Conservation (phyloP, 2,797 vertebrate species). For the Paratrypauchen microcephalus region DNA sequence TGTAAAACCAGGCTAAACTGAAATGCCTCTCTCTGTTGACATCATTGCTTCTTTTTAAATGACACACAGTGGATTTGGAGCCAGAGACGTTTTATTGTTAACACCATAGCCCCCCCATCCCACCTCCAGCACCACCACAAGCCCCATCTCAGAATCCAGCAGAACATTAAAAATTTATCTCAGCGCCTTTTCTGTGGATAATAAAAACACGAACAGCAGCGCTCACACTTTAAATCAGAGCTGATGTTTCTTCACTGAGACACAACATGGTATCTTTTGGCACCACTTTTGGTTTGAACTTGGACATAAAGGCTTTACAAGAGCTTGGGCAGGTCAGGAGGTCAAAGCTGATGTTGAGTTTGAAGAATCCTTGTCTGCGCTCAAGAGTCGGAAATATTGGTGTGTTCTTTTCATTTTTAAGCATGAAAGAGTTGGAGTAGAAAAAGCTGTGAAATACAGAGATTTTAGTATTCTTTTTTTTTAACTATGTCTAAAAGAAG, state of each 20-base stretch:
- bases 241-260: slow-evolving; percentile 25
- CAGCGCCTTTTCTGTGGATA: slow-evolving; percentile 50
- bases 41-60: slow-evolving; percentile 51
- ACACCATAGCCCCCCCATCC: slow-evolving; percentile 39
- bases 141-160: slow-evolving; percentile 46
- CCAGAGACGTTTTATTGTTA: slow-evolving; percentile 54
- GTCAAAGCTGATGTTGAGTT: slow-evolving; percentile 27
- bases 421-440: neutral
- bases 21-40: slow-evolving; percentile 42
- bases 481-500: no score
- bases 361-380: slow-evolving; percentile 5
- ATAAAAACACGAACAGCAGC: slow-evolving; percentile 51
- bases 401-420: slow-evolving; percentile 24
- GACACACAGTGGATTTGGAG: slow-evolving; percentile 55
- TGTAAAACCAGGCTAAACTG: slow-evolving; percentile 36
- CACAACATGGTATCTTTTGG: neutral
- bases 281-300: slow-evolving; percentile 3
- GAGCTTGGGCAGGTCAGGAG: slow-evolving; percentile 25
- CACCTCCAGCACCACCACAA: slow-evolving; percentile 42
- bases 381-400: neutral
- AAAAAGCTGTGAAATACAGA: neutral
- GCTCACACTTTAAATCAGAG: slow-evolving; percentile 40
- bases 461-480: neutral
- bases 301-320: neutral
- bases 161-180: slow-evolving; percentile 68